Base-by-base conservation (phyloP, 2,797 vertebrate genomes). In the Lateolabrax maculatus region DNA sequence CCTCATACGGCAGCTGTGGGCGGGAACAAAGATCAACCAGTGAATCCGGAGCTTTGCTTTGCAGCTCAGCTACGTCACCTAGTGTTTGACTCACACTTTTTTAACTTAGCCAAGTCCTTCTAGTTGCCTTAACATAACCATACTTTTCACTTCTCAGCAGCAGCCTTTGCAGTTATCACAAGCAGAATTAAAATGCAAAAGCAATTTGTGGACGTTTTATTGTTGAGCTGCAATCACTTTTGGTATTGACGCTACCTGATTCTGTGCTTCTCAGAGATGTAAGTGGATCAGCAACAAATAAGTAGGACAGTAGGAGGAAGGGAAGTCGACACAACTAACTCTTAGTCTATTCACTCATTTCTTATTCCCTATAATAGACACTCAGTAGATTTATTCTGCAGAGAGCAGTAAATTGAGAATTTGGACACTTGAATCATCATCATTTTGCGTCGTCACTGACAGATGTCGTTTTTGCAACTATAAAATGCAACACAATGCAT, bases 11-110 rank as follows among this genome's bases (percentile, higher is more conserved):
- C 53, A 72, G 68, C 65, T 75, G 49, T 34, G 27, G 58, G 60
- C 66, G 44, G 25, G 41, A 77, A 52, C 61, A 57, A 73, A 56
- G 27, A 79, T 83, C 75, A 67, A 25, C 58, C 57, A n/a, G 29
- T 39, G 34, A 61, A 39, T 64, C 46, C 55, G 39, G 18, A 81
- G 79, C 49, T 68, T 73, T 68, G 57, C 52, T 74, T 27, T 73
- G 48, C 23, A 34, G 36, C 51, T 67, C 72, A 63, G n/a, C 31
- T 52, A 41, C 56, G 21, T 31, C 37, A 61, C 27, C 51, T 43
- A 68, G 52, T 19, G 67, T 25, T 44, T 61, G 39, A 55, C 49
- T 29, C 52, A 58, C 41, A 37, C 31, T 65, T 18, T n/a, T 37
- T 69, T 31, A 79, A 27, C 41, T 19, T 66, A 36, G 56, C 16